Evolutionary conservation across 1,140 invertebrate genomes (phyloP).

Genomic region (Sminthurides bifidus): DNA sequence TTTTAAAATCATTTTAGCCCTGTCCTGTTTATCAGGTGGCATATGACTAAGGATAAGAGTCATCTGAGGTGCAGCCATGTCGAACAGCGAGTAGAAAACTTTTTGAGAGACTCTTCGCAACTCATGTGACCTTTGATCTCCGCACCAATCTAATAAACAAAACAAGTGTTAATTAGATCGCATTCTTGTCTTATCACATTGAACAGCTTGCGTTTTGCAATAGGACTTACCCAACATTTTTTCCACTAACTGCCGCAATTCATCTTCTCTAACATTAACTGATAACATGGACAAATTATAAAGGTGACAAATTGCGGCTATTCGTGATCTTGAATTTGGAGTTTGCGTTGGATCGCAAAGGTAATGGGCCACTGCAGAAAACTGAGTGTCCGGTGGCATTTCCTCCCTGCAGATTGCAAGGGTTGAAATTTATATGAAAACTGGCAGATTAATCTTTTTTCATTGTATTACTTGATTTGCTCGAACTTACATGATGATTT

Average conservation of each 20-base stretch:
- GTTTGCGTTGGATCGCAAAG: constrained; percentile 31
- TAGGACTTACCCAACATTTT: constrained; percentile 23
- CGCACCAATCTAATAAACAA: constrained; percentile 25
- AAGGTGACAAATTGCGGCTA: constrained; percentile 27
- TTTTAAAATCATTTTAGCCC: constrained; percentile 28
- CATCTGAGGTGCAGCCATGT: constrained; percentile 32
- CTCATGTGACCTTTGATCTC: constrained; percentile 27
- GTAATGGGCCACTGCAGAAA: constrained; percentile 30
- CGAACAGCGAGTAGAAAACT: constrained; percentile 29
- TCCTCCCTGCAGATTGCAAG: constrained; percentile 27
- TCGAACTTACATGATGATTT: constrained; percentile 31
- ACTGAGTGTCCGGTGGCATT: constrained; percentile 31
- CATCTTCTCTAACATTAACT: constrained; percentile 28
- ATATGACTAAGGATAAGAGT: constrained; percentile 23
- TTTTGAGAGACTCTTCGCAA: constrained; percentile 27
- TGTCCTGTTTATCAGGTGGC: constrained; percentile 26
- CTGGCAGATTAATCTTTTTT: background rate
- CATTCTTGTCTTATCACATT: background rate
- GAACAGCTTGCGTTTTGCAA: background rate
- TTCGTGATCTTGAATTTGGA: constrained; percentile 26
- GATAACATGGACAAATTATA: constrained; percentile 26
- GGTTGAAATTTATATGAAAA: too few relatives aligned
- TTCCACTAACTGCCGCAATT: constrained; percentile 28
- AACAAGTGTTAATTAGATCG: background rate
- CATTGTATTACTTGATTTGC: background rate